Percentiles rank a stretch among this genome's conserved stretches.
These are phyloP conservation scores for Heliopora coerulea DNA, from an alignment of 92 coral and sea anemone genomes.

Conservation along the genomic window DNA sequence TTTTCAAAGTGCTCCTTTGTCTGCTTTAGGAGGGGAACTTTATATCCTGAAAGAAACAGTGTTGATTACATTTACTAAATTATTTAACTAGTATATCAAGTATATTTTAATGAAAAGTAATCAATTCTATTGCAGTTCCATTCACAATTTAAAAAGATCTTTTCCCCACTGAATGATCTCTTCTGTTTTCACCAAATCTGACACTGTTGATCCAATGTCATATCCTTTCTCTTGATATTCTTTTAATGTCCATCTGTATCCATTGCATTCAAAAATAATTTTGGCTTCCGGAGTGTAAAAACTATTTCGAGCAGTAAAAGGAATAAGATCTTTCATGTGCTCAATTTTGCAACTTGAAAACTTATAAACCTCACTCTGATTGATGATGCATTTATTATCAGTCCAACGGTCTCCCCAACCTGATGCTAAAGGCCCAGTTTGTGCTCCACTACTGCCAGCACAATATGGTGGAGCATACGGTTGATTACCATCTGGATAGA, in stretches of 20 bases:
- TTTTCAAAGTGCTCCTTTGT: no score
- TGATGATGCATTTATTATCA: slow-evolving; percentile 35
- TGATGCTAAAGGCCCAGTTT: slow-evolving; percentile 31
- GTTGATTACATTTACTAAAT: no score
- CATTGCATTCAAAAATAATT: slow-evolving; percentile 27
- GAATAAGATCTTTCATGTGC: slow-evolving; percentile 27
- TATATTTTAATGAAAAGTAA: no score
- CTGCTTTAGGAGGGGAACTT: no score
- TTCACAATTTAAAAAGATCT: slow-evolving; percentile 29
- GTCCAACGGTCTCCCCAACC: slow-evolving; percentile 43
- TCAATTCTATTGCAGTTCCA: no score
- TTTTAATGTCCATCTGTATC: slow-evolving; percentile 25
- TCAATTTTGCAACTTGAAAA: slow-evolving; percentile 23
- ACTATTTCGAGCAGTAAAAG: slow-evolving; percentile 23
- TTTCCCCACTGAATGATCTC: slow-evolving; percentile 31
- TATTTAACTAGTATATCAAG: no score
- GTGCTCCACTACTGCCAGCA: slow-evolving; percentile 16
- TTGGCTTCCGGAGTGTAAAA: slow-evolving; percentile 32
- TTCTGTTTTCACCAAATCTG: slow-evolving; percentile 12
- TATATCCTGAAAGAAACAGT: no score
- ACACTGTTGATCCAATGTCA: slow-evolving; percentile 37
- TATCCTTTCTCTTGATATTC: slow-evolving; percentile 27
- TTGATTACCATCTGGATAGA: slow-evolving; percentile 40
- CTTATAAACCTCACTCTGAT: slow-evolving; percentile 12
- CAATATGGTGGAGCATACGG: slow-evolving; percentile 28